Base-by-base conservation (phyloP, 2,113 vertebrate genomes). In the Solea senegalensis region DNA sequence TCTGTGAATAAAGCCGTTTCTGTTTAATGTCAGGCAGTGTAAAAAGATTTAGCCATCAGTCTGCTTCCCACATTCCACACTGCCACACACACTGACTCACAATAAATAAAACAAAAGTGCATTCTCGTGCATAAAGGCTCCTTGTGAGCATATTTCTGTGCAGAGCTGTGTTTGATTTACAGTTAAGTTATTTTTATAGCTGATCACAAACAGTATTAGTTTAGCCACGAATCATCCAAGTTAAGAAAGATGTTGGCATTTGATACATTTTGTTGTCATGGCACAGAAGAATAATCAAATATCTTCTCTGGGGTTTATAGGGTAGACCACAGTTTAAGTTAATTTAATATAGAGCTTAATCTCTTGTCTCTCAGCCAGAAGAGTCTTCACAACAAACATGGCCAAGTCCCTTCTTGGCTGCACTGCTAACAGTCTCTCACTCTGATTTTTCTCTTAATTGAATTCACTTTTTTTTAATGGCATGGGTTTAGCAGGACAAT, bases 1-100 rank as follows among this genome's bases (percentile, higher is more conserved):
- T 68, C 21, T 40, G 44, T n/a, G 53, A 71, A 71, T 69, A 57
- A 83, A 63, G 57, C 60, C 40, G 40, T 80, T 75, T 54, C 40
- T 67, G 48, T 51, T 69, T 63, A 59, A 63, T 64, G 70, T 84
- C 62, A 34, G 28, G 71, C 40, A 51, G 34, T 45, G 44, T 55
- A 34, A 71, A 60, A 50, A 41, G 46, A 62, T 65, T 39, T 15
- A 40, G 14, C 54, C 69, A 59, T 74, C n/a, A 39, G 41, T 68
- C 68, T 52, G 28, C 45, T 65, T n/a, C 15, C 65, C 34, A 21
- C 54, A 82, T 41, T 52, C 62, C 13, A 75, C 48, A 7, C 27
- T 16, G 11, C 40, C 12, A 1, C 11, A 28, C 56, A 40, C 57
- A 53, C 0, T 12, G 6, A 56, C 13, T 8, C 11, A 16, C 14